These are phyloP conservation scores for Anticlea derivata DNA, from an alignment of 2,888 invertebrate genomes.

Conservation along the genomic window DNA sequence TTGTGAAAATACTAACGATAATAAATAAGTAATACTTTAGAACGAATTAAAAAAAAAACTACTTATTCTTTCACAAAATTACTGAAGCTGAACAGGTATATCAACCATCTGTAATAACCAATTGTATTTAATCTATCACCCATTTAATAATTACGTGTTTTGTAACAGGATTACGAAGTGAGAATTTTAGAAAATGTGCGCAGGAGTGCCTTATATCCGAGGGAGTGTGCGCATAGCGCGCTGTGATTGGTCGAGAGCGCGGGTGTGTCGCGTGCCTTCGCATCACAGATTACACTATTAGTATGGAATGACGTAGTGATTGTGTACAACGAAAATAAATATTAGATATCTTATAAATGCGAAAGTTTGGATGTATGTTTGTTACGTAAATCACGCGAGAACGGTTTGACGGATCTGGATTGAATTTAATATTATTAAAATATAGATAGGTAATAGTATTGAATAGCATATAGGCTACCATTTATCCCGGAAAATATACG, in stretches of 20 bases:
- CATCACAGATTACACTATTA: constrained; percentile 1
- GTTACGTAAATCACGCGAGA: no score
- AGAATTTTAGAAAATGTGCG: constrained; percentile 52
- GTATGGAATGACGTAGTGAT: neutral
- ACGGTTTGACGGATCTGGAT: no score
- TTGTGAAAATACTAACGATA: constrained; percentile 47
- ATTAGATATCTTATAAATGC: neutral
- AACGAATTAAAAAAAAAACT: constrained; percentile 28
- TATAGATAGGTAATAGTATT: no score
- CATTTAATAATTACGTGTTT: constrained; percentile 65
- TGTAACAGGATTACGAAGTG: constrained; percentile 43
- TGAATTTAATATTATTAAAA: no score
- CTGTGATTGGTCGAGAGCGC: constrained; percentile 68
- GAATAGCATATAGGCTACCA: no score
- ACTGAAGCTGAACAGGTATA: constrained; percentile 82
- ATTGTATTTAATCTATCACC: constrained; percentile 74
- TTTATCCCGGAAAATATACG: no score
- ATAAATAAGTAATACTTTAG: constrained; percentile 46
- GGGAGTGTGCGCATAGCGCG: constrained; percentile 58
- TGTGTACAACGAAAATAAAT: neutral
- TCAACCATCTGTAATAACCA: constrained; percentile 78
- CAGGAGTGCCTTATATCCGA: constrained; percentile 63
- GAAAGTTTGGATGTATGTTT: no score
- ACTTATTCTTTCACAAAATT: constrained; percentile 69
- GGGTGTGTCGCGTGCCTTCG: constrained; percentile 68